Conservation (phyloP, 2,113 vertebrate genomes). For the Chamaetylas fuelleborni region DNA sequence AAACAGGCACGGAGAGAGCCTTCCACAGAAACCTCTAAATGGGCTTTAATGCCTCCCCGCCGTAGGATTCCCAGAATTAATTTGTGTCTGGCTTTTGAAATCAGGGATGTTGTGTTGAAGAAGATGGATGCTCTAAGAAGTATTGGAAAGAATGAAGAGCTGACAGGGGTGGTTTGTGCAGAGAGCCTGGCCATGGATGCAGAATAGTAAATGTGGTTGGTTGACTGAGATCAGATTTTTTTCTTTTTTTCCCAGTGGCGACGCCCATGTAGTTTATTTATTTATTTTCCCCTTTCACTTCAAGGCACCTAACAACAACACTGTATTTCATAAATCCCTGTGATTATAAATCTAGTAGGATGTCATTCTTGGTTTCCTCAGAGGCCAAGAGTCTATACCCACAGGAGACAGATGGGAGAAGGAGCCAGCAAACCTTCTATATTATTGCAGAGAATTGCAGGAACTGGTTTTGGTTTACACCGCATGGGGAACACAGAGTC, state of each 20-base stretch:
- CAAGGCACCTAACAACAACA: neutral
- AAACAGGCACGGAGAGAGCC: slow-evolving; percentile 12
- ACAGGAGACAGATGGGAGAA: slow-evolving; percentile 17
- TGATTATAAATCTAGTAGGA: slow-evolving; percentile 31
- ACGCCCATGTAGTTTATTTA: slow-evolving; percentile 10
- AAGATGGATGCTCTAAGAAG: slow-evolving; percentile 54
- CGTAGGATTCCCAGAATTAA: slow-evolving; percentile 63
- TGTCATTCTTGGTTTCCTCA: slow-evolving; percentile 42
- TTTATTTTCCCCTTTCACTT: slow-evolving; percentile 30
- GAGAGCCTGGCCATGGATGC: neutral
- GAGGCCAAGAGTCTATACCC: slow-evolving; percentile 12
- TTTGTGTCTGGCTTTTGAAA: slow-evolving; percentile 57
- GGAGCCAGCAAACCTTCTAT: slow-evolving; percentile 8
- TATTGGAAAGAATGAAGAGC: slow-evolving; percentile 26
- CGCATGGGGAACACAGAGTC: neutral
- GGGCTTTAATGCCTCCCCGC: slow-evolving; percentile 50
- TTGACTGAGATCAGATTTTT: slow-evolving; percentile 25
- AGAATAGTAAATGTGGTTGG: slow-evolving; percentile 22
- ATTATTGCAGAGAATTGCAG: slow-evolving; percentile 52
- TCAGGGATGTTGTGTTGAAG: slow-evolving; percentile 29
- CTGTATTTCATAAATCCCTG: slow-evolving; percentile 31
- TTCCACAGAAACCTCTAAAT: slow-evolving; percentile 66
- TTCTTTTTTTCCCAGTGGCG: neutral
- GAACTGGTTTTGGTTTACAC: slow-evolving; percentile 60
- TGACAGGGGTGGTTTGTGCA: slow-evolving; percentile 17